These are phyloP conservation scores for Elgaria multicarinata DNA, from an alignment of 2,113 vertebrate species.

Conservation along the genomic window DNA sequence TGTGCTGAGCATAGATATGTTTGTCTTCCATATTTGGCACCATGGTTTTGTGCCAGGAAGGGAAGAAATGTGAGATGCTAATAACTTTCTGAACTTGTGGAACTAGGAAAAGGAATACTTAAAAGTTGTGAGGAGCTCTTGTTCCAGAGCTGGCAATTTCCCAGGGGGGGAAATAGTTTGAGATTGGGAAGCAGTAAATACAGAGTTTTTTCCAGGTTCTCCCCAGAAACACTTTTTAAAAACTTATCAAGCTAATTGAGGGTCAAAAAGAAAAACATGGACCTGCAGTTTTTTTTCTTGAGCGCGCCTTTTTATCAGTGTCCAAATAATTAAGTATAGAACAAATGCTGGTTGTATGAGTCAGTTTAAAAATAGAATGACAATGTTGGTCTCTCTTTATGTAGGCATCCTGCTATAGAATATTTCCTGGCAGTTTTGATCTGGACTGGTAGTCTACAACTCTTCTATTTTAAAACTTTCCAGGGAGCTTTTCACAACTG, in stretches of 20 bases:
- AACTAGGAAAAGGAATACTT: conserved; percentile 4
- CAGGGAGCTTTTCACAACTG: neutral
- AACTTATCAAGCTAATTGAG: neutral
- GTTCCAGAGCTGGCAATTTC: conserved; percentile 6
- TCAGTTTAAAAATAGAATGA: neutral
- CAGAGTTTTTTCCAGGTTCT: neutral
- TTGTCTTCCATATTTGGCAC: neutral
- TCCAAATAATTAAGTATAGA: neutral
- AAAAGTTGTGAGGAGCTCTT: neutral
- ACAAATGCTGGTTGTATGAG: neutral
- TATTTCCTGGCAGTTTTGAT: neutral
- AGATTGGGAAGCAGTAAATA: neutral
- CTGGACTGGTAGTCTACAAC: neutral
- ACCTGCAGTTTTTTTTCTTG: neutral
- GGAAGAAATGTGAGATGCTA: conserved; percentile 16
- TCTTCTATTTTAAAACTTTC: neutral
- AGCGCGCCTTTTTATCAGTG: neutral
- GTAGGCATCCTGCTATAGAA: neutral
- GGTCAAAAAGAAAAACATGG: neutral
- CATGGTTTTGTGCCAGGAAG: conserved; percentile 15
- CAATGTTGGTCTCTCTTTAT: neutral
- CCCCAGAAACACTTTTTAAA: neutral
- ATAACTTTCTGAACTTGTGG: conserved; percentile 1
- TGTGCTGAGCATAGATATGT: neutral
- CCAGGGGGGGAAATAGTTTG: neutral